Base-by-base conservation (phyloP, 2,797 vertebrate species). In the Helicolenus hilgendorfi region DNA sequence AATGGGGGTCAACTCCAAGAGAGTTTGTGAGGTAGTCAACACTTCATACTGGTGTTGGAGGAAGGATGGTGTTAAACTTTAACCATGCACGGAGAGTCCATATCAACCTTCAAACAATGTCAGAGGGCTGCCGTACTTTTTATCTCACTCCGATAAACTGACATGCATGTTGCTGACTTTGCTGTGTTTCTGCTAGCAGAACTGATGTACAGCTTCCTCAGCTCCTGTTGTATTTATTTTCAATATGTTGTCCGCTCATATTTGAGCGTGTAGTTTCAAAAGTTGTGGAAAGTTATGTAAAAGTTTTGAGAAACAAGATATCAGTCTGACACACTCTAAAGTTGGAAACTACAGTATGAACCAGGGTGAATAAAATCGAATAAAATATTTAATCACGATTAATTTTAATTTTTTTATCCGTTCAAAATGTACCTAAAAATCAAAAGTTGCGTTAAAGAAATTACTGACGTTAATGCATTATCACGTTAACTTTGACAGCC, bases 351-450 rank as follows among this genome's bases (percentile, higher is more conserved):
- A 45, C 41, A 45, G 14, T 29, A 31, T 7, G 7, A 14, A 38
- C 41, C 3, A 20, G 7, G 15, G 14, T 1, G 4, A 38, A 38
- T 38, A 38, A 45, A 33, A 38, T 45, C 0, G 2, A 0, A 49
- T 41, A 45, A 45, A 45, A 49, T 49, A 49, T 49, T 49, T 49
- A 49, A 20, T 49, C 45, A 8, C 7, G 45, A 7, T 49, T 49
- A 20, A 49, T 49, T 20, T 38, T 0, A 1, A 20, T 45, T 45
- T 45, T 0, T 45, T 3, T 45, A 8, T 45, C 15, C 0, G 3
- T 49, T 49, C 18, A 49, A 49, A 49, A 49, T 49, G 3, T 49
- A 49, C 18, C 0, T 45, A 45, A 45, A 45, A 45, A 45, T 45
- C 41, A 45, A 0, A 45, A 2, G 15, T 45, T 3, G 15, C 15